Evolutionary conservation across 1,140 invertebrate genomes (phyloP), one percentile per base, ranked within the genome.

Genomic region (Branchinecta lynchi): DNA sequence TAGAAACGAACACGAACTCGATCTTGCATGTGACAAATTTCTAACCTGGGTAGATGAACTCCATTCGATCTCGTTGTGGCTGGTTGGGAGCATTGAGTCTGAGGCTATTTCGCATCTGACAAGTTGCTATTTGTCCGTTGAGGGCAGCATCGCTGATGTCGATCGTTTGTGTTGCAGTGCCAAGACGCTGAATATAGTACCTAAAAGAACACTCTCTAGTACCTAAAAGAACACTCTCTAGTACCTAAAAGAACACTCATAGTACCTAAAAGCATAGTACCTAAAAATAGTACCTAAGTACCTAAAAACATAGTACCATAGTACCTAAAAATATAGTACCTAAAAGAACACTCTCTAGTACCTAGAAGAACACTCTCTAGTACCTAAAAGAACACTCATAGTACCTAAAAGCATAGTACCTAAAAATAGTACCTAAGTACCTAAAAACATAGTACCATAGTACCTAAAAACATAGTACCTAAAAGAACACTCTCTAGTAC

Each of bases 11-110:
- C 32, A 32, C 5, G 32, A 32, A 32, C 32, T 32, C 32, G 32
- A n/a, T 32, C 32, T 32, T 32, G 32, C 1, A 32, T 32, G 32
- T 32, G 32, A 32, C 32, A 32, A 32, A 32, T 15, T 60, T 20
- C 51, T 6, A 15, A 60, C 51, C 51, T 60, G 51, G 51, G 51
- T 60, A 60, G 51, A 60, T 60, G 17, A 60, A 60, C 17, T 60
- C 51, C 51, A 60, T 60, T 20, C 51, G 51, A 15, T 60, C 51
- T 20, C 51, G 12, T 12, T 12, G 51, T 12, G 51, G 51, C 5
- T 32, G 32, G 17, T 12, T 20, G 17, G 51, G 51, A 15, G 51
- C 12, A 15, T 12, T 60, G 51, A 60, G 12, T 15, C 51, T 60
- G 12, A 60, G 12, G 6, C 51, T 60, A 20, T 60, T 60, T 6